Conservation (phyloP, 1,140 invertebrate species). For the Muscidifurax raptorellus region DNA sequence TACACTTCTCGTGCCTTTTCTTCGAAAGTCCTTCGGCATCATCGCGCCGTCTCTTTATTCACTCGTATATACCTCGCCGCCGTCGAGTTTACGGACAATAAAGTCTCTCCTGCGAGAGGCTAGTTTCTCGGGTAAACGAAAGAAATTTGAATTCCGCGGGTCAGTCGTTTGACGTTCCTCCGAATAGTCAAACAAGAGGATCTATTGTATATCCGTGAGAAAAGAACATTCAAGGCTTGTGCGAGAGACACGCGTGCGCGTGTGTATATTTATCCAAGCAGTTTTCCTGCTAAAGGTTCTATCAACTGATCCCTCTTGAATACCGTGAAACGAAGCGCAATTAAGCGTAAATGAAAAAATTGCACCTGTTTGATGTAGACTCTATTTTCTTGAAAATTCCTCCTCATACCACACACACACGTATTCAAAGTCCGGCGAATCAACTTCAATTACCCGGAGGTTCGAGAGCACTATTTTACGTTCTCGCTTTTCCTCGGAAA, state of each 20-base stretch:
- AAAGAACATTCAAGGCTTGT: background rate
- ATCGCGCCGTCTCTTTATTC: background rate
- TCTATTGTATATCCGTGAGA: background rate
- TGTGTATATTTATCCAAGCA: background rate
- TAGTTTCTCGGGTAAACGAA: background rate
- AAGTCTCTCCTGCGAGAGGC: background rate
- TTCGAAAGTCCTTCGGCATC: conserved; percentile 6
- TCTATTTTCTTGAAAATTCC: background rate
- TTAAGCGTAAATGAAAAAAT: too few relatives aligned
- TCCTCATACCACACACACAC: too few relatives aligned
- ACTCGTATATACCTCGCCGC: background rate
- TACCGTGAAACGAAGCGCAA: too few relatives aligned
- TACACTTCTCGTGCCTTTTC: background rate
- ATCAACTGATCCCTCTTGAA: background rate
- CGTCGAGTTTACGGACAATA: background rate
- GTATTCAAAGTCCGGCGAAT: too few relatives aligned
- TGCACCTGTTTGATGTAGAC: too few relatives aligned
- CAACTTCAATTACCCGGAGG: too few relatives aligned
- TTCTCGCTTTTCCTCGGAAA: too few relatives aligned
- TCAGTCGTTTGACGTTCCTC: background rate
- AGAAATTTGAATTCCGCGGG: background rate
- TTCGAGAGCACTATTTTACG: too few relatives aligned
- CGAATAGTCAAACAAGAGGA: background rate
- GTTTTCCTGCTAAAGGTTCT: background rate
- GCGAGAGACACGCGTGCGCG: too few relatives aligned